Evolutionary conservation across 2,113 vertebrate genomes (phyloP), one percentile per base, ranked within the genome.

Genomic region (Seriola quinqueradiata): DNA sequence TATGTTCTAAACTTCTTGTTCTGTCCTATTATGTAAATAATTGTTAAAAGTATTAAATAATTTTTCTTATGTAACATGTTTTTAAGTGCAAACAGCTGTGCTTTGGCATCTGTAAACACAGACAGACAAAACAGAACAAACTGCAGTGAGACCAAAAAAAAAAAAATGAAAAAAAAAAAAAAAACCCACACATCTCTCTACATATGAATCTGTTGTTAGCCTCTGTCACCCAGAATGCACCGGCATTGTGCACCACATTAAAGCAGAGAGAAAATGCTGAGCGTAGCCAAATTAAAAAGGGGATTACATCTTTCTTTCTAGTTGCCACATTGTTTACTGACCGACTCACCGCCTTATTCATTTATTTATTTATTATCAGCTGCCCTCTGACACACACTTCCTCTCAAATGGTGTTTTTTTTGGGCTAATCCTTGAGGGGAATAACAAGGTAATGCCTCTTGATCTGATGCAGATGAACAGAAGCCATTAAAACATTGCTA

Each of bases 201-300:
- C n/a, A 52, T 70, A n/a, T 59, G 2, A 65, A 23, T 73, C 11
- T 4, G 34, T 36, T 75, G 52, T 61, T 55, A 32, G 50, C 8
- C 17, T 59, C 58, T 28, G 57, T 84, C 23, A 54, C 55, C 52
- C 75, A 79, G 36, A 66, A 32, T 57, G 63, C 58, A 75, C 68
- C 17, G n/a, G 58, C 60, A 81, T 80, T 73, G 19, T 73, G 75
- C 28, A 75, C 76, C 34, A 83, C 86, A 89, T 93, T 92, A 89
- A 78, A 84, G 65, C 40, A 25, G 17, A 36, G 46, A 83, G 80
- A 78, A 75, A 75, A 61, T 25, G 36, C 67, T 85, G 75, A 70
- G 52, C 23, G 1, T 1, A 55, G 40, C 42, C 50, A 92, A 92
- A 91, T 92, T 82, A 93, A 93, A 95, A 90, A 83, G 32, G 19